phyloP scores from a whole-genome alignment of 1,140 invertebrate species.

The Aphis gossypii region DNA sequence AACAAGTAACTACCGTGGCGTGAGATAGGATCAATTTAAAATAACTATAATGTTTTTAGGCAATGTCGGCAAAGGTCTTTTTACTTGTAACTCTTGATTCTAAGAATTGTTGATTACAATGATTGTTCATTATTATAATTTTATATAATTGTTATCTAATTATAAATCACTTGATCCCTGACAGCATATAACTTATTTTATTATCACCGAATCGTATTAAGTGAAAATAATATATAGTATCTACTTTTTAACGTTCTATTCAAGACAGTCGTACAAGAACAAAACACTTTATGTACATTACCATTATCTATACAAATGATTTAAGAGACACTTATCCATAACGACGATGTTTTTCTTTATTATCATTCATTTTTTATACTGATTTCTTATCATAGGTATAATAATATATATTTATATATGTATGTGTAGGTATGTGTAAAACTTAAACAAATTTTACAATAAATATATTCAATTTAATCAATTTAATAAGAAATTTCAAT shows the following conservation, averaged over 20 bases:
- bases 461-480: not conserved
- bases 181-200: constrained; percentile 17
- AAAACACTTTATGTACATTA: constrained; percentile 50
- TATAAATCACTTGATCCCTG: constrained; percentile 49
- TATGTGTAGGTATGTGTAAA: not conserved
- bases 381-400: not conserved
- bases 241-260: constrained; percentile 38
- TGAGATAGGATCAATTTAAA: not conserved
- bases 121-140: constrained; percentile 37
- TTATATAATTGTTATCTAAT: constrained; percentile 49
- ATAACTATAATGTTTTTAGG: constrained; percentile 9
- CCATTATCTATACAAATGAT: constrained; percentile 35
- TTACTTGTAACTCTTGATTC: constrained; percentile 9
- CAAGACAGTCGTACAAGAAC: not conserved
- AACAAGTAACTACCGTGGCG: not conserved
- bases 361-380: not conserved
- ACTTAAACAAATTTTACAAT: not conserved
- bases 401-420: not conserved
- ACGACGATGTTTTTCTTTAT: constrained; percentile 45
- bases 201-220: constrained; percentile 34
- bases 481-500: not conserved
- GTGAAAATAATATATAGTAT: constrained; percentile 37
- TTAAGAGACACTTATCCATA: constrained; percentile 47
- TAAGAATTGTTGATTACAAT: constrained; percentile 23
- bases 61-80: constrained; percentile 23